Evolutionary conservation across 1,140 invertebrate genomes (phyloP), one percentile per base, ranked within the genome.

Genomic region (Lepidurus apus): DNA sequence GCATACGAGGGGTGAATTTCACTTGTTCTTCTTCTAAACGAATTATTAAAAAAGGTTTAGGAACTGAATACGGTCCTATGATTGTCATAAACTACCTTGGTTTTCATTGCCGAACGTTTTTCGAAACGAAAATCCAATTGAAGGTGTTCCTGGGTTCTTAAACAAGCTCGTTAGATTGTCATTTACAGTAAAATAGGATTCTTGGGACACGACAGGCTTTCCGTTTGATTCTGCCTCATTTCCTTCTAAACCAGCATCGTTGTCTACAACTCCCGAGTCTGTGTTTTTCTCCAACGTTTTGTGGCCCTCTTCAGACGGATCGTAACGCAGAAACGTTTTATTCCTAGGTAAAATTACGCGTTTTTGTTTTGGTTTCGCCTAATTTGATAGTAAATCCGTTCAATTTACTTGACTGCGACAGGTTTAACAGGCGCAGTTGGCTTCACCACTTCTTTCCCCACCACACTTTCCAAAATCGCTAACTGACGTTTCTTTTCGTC

Each of bases 401-500:
- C 8, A 45, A 47, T 17, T 34, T 17, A 45, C 26, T 77, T 77
- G 13, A 45, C 47, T 6, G 17, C 26, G 7, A 77, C 43, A 34
- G 26, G 24, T 47, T 43, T 77, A 10, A 24, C 24, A 10, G 43
- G 47, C 24, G 10, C 21, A 42, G 17, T 21, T 42, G 43, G 43
- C 42, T 77, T 77, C 11, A 43, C 21, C 7, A 45, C 17, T 77
- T 77, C 75, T 44, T 77, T 77, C 17, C 26, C 43, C 5, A 45
- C 75, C 2, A 44, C 43, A 21, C 24, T 26, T 42, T 77, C 43
- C 7, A 77, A 4, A 77, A 77, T 77, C 4, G 75, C 24, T 26
- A 77, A 44, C 43, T 77, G 75, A 17, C 43, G 34, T 24, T 77
- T 43, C 24, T 77, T 77, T n/a, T 77, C 75, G 9, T 77, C 75